Conservation (phyloP, 2,797 vertebrate species). For the Microctenopoma lineatum region DNA sequence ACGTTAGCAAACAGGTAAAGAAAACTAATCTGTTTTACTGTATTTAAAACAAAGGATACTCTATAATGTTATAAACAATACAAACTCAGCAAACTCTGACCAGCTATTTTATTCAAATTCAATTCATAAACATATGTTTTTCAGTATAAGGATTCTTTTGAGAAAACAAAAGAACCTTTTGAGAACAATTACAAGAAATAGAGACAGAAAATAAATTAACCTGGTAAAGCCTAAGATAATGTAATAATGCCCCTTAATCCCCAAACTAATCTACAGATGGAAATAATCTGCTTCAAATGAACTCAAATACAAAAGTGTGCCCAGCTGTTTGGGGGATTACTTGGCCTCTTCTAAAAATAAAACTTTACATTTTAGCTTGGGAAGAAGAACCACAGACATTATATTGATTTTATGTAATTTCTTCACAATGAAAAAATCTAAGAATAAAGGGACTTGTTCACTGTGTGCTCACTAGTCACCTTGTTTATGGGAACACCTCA, state of each 20-base stretch:
- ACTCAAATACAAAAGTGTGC: neutral
- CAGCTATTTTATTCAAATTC: neutral
- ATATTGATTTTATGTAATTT: neutral
- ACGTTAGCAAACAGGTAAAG: no score
- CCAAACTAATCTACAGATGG: neutral
- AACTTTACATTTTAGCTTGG: neutral
- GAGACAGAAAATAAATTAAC: constrained; percentile 4
- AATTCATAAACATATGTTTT: neutral
- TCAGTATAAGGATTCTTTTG: neutral
- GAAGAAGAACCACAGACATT: neutral
- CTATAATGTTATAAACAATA: no score
- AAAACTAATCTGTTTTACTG: no score
- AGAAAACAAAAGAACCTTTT: neutral
- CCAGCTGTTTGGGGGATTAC: constrained; percentile 11
- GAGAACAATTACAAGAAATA: neutral
- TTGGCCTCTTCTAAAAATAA: neutral
- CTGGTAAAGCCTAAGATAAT: neutral
- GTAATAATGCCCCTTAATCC: constrained; percentile 10
- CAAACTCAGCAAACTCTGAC: no score
- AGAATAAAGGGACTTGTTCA: neutral
- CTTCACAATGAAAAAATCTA: neutral
- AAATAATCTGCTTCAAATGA: neutral
- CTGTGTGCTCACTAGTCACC: neutral
- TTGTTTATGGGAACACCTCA: neutral
- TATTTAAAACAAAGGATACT: no score